Evolutionary conservation across 1,140 invertebrate species (phyloP).

Genomic region (Heterodera schachtii): DNA sequence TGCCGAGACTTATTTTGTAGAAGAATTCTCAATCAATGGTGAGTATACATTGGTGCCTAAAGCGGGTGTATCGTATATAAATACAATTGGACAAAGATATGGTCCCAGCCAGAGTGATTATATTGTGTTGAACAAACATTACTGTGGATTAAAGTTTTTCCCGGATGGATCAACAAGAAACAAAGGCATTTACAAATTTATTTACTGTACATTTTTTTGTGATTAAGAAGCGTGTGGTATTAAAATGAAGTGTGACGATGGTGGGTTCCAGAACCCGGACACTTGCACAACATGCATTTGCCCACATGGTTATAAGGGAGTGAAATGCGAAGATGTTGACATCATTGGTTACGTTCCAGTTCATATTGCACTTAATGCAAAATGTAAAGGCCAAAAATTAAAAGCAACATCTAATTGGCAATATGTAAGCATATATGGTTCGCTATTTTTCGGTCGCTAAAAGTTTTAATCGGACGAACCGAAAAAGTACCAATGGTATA

Average conservation of each 20-base stretch:
- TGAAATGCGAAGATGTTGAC: slow-evolving; percentile 13
- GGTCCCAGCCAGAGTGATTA: slow-evolving; percentile 20
- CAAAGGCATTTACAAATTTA: no score
- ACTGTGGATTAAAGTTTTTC: neutral
- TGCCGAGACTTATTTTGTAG: neutral
- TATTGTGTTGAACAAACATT: slow-evolving; percentile 25
- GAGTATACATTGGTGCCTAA: neutral
- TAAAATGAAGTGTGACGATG: neutral
- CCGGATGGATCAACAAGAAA: no score
- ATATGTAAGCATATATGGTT: no score
- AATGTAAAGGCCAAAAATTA: no score
- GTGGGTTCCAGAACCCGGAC: slow-evolving; percentile 8
- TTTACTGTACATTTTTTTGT: neutral
- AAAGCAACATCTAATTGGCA: no score
- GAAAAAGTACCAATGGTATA: no score
- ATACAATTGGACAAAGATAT: slow-evolving; percentile 21
- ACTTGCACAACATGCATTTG: slow-evolving; percentile 30
- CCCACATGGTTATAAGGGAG: slow-evolving; percentile 22
- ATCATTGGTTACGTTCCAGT: neutral
- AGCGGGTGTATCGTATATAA: neutral
- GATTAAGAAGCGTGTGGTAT: neutral
- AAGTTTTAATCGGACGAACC: no score
- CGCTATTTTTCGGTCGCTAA: no score
- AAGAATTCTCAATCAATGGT: no score
- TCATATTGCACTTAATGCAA: no score